A percentile compares a stretch with the other conserved stretches of the same genome.
Conservation (phyloP, 2,888 invertebrate species). For the Drosophila neotestacea region DNA sequence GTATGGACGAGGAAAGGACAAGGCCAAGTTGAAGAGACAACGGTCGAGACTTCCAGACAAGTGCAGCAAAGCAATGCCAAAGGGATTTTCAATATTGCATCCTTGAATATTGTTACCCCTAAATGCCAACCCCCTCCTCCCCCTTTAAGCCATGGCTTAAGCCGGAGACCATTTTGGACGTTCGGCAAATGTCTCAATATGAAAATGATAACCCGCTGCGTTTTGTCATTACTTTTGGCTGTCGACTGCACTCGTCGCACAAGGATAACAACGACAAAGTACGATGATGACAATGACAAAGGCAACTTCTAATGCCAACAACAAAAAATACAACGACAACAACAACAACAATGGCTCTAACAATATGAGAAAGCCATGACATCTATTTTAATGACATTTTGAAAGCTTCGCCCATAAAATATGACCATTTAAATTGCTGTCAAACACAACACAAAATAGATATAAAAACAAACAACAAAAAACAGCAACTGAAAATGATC, state of each 20-base stretch:
- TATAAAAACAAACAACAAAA: not conserved
- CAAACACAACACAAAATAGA: slow-evolving; percentile 28
- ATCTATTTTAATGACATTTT: slow-evolving; percentile 75
- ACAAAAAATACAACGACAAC: slow-evolving; percentile 31
- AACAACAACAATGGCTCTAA: slow-evolving; percentile 13
- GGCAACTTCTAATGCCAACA: slow-evolving; percentile 43
- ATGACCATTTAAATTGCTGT: slow-evolving; percentile 70
- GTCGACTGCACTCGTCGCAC: slow-evolving; percentile 63
- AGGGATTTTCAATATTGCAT: slow-evolving; percentile 69
- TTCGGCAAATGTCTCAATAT: slow-evolving; percentile 74
- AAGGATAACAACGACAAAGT: slow-evolving; percentile 23
- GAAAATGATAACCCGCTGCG: slow-evolving; percentile 78
- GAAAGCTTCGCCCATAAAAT: slow-evolving; percentile 68
- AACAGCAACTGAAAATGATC: not conserved
- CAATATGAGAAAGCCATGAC: slow-evolving; percentile 25
- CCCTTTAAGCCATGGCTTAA: slow-evolving; percentile 25
- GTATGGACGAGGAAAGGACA: slow-evolving; percentile 27
- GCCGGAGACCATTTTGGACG: slow-evolving; percentile 31
- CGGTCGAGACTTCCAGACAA: slow-evolving; percentile 38
- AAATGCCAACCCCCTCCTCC: not conserved
- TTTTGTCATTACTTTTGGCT: slow-evolving; percentile 77
- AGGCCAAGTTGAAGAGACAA: slow-evolving; percentile 33
- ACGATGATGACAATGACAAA: slow-evolving; percentile 41
- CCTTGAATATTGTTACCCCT: slow-evolving; percentile 47
- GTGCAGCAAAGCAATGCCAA: slow-evolving; percentile 50